Percentiles rank a stretch among this genome's conserved stretches.
phyloP scores from a whole-genome alignment of 2,113 vertebrate genomes.

The Antigone vipio region DNA sequence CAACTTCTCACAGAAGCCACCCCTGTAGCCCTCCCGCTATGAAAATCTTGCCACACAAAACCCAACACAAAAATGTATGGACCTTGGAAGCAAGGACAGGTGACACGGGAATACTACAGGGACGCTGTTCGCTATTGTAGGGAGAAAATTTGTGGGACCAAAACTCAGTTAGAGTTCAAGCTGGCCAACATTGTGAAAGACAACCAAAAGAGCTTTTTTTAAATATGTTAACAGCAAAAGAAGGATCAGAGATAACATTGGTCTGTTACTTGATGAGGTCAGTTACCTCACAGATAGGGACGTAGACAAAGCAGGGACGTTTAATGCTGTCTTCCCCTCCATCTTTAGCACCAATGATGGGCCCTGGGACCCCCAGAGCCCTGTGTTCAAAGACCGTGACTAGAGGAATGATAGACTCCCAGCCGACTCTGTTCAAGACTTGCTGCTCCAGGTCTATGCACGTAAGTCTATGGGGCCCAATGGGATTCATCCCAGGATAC shows the following conservation, averaged over 20 bases:
- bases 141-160: neutral
- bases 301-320: neutral
- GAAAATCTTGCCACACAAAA: too few relatives aligned
- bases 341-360: neutral
- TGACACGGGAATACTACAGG: too few relatives aligned
- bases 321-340: neutral
- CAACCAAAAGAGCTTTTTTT: neutral
- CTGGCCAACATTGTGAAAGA: neutral
- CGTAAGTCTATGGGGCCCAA: neutral
- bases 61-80: too few relatives aligned
- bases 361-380: neutral
- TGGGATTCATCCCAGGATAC: neutral
- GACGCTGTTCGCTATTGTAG: too few relatives aligned
- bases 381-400: neutral
- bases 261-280: neutral
- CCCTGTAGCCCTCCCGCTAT: too few relatives aligned
- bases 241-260: neutral
- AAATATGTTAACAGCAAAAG: neutral
- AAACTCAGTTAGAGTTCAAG: neutral
- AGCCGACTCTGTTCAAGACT: neutral
- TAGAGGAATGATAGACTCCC: neutral
- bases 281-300: neutral
- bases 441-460: neutral
- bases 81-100: too few relatives aligned
- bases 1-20: too few relatives aligned